Percentiles rank a stretch among this genome's conserved stretches.
phyloP scores from a whole-genome alignment of 1,140 invertebrate genomes.

The Apis florea region DNA sequence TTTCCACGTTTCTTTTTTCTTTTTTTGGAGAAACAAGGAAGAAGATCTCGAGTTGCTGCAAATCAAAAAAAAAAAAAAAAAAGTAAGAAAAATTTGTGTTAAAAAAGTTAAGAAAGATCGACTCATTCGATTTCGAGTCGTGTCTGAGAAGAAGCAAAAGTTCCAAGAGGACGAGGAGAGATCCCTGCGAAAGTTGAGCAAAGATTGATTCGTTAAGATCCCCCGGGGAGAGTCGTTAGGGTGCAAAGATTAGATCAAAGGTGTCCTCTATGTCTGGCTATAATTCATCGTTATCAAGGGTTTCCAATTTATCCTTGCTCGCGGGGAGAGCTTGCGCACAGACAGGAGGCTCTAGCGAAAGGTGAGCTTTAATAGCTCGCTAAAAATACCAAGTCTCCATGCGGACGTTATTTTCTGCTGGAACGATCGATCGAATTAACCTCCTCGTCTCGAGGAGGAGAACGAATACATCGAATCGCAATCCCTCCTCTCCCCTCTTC shows the following conservation, averaged over 20 bases:
- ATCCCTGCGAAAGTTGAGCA: background rate
- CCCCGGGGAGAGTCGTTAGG: too few species aligned
- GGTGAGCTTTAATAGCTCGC: conserved; percentile 57
- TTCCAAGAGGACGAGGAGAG: background rate
- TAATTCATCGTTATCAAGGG: conserved; percentile 15
- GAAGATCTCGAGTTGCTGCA: too few species aligned
- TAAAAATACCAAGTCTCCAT: conserved; percentile 58
- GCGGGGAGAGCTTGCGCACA: conserved; percentile 33
- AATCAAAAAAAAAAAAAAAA: too few species aligned
- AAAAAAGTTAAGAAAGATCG: too few species aligned
- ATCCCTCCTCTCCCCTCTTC: too few species aligned
- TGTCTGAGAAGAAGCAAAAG: too few species aligned
- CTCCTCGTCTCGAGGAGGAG: background rate
- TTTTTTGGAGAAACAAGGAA: too few species aligned
- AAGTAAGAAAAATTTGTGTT: too few species aligned
- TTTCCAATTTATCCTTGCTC: conserved; percentile 22
- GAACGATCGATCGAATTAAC: conserved; percentile 45
- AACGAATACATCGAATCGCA: background rate
- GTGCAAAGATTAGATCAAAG: background rate
- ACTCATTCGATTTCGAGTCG: too few species aligned
- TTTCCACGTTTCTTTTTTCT: background rate
- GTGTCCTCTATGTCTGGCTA: background rate
- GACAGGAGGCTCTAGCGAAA: conserved; percentile 17
- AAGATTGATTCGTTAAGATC: background rate
- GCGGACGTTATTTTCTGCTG: conserved; percentile 46